These are phyloP conservation scores for Pygoscelis adeliae DNA, from an alignment of 2,113 vertebrate genomes.

Conservation along the genomic window DNA sequence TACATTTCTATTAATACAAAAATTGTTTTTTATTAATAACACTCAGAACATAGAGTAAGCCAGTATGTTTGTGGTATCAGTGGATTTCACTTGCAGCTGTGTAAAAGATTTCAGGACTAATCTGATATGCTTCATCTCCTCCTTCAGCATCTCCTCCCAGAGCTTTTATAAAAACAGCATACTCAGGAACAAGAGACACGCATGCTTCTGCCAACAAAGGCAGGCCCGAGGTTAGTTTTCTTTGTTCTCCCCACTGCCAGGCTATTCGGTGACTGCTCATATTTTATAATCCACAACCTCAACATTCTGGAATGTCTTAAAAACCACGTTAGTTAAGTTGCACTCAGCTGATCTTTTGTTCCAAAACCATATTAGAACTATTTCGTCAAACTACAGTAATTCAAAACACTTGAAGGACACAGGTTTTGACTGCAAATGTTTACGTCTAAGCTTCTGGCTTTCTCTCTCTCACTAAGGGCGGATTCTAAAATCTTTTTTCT, in stretches of 20 bases:
- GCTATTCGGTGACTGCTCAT: background rate
- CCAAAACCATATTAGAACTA: background rate
- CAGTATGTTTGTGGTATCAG: background rate
- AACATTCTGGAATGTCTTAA: background rate
- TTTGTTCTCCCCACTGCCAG: background rate
- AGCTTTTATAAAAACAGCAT: background rate
- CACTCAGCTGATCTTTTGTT: background rate
- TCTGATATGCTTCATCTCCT: background rate
- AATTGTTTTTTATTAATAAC: background rate
- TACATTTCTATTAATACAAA: background rate
- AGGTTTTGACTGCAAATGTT: background rate
- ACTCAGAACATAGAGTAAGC: background rate
- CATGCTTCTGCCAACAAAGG: rapidly evolving
- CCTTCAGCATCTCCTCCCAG: background rate
- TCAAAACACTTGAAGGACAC: background rate
- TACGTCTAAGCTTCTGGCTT: background rate
- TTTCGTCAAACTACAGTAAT: background rate
- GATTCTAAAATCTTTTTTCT: background rate
- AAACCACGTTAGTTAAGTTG: background rate
- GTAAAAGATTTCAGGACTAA: background rate
- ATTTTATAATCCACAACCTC: background rate
- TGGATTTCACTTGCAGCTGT: background rate
- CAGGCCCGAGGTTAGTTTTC: background rate
- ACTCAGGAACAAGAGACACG: rapidly evolving
- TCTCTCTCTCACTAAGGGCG: background rate